Evolutionary conservation across 2,797 vertebrate genomes (phyloP).

Genomic region (Apogon hyalosoma): DNA sequence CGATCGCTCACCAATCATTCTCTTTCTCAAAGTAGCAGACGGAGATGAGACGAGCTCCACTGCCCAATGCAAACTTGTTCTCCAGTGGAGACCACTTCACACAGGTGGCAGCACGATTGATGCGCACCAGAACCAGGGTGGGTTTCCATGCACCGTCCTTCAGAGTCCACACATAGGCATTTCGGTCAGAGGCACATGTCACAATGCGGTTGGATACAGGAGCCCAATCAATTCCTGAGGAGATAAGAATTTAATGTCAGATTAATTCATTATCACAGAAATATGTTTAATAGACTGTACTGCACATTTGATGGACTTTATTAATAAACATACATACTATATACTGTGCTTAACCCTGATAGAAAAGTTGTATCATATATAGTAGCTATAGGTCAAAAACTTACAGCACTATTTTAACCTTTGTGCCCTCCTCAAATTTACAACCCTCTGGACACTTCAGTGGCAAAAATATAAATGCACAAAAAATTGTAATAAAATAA

Average conservation of each 20-base stretch:
- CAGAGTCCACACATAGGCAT: slow-evolving; percentile 82
- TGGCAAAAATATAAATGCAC: too few relatives aligned
- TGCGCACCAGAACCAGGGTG: slow-evolving; percentile 81
- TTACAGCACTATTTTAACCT: too few relatives aligned
- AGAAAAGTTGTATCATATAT: too few relatives aligned
- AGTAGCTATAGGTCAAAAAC: too few relatives aligned
- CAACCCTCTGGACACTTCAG: too few relatives aligned
- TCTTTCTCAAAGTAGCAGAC: slow-evolving; percentile 90
- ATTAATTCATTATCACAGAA: too few relatives aligned
- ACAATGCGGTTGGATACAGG: slow-evolving; percentile 80
- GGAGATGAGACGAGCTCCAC: slow-evolving; percentile 87
- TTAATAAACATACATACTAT: too few relatives aligned
- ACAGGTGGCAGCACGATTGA: slow-evolving; percentile 83
- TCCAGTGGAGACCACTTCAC: slow-evolving; percentile 85
- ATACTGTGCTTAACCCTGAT: too few relatives aligned
- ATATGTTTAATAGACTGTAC: too few relatives aligned
- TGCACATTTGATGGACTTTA: too few relatives aligned
- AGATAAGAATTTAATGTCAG: not conserved
- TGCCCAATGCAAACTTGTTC: slow-evolving; percentile 87
- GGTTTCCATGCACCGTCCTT: slow-evolving; percentile 81
- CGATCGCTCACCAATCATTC: slow-evolving; percentile 82
- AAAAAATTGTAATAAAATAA: too few relatives aligned
- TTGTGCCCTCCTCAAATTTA: too few relatives aligned
- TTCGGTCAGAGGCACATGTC: slow-evolving; percentile 81
- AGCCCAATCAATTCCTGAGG: slow-evolving; percentile 81